A percentile compares a stretch with the other conserved stretches of the same genome.
phyloP scores from a whole-genome alignment of 2,888 invertebrate species.

The Andrena fulva region DNA sequence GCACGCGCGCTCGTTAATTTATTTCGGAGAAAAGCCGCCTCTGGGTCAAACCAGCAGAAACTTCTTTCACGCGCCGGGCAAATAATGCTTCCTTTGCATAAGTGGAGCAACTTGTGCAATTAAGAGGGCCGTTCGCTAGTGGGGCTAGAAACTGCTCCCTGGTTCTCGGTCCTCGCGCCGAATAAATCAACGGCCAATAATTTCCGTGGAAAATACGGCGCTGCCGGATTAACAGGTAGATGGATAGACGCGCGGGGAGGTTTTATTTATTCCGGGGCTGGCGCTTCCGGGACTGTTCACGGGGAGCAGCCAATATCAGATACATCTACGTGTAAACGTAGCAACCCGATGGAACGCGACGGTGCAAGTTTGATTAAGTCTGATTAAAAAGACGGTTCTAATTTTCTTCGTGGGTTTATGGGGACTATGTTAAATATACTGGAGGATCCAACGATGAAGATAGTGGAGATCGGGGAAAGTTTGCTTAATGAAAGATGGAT shows the following conservation, averaged over 20 bases:
- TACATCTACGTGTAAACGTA: background rate
- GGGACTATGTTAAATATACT: background rate
- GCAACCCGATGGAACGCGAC: background rate
- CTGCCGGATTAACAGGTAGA: background rate
- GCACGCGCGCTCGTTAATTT: constrained; percentile 48
- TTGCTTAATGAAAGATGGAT: background rate
- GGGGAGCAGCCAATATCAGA: background rate
- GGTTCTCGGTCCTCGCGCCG: too few relatives aligned
- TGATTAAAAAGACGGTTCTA: background rate
- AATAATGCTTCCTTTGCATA: background rate
- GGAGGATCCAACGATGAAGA: background rate
- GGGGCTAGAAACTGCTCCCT: constrained; percentile 1
- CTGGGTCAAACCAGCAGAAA: constrained; percentile 11
- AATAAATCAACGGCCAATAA: background rate
- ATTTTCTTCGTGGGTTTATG: background rate
- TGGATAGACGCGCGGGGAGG: background rate
- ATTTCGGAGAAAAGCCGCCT: constrained; percentile 36
- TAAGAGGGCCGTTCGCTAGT: background rate
- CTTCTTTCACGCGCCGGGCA: constrained; percentile 16
- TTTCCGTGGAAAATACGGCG: background rate
- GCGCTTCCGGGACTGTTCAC: background rate
- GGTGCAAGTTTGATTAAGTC: background rate
- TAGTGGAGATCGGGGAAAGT: background rate
- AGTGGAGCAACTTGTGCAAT: constrained; percentile 34
- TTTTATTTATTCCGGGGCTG: background rate